Evolutionary conservation across 2,797 vertebrate species (phyloP).

Genomic region (Spizella passerina): DNA sequence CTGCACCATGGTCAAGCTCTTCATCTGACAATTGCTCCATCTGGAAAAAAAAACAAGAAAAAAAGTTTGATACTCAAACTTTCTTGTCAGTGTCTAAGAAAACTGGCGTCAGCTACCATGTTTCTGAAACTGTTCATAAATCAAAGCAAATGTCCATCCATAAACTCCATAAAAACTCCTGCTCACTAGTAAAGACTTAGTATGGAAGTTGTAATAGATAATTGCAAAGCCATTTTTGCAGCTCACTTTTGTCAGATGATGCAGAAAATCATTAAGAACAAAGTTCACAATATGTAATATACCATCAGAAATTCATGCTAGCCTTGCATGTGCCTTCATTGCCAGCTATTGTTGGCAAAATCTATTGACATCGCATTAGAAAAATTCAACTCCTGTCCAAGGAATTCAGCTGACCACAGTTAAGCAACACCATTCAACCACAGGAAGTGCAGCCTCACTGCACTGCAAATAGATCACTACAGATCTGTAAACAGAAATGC

Average conservation of each 20-base stretch:
- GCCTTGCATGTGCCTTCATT: background rate
- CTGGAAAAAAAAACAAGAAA: slow-evolving; percentile 59
- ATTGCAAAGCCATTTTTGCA: background rate
- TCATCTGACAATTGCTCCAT: slow-evolving; percentile 98
- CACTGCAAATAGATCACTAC: slow-evolving; percentile 38
- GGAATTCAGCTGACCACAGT: slow-evolving; percentile 52
- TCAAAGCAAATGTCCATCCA: background rate
- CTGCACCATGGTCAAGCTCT: slow-evolving; percentile 93
- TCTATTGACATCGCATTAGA: background rate
- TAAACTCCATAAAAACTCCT: background rate
- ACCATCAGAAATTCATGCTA: background rate
- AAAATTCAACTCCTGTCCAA: slow-evolving; percentile 19
- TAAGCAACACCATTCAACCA: slow-evolving; percentile 19
- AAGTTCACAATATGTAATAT: background rate
- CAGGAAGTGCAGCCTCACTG: slow-evolving; percentile 13
- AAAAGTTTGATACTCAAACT: background rate
- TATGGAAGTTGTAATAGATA: background rate
- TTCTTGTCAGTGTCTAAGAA: background rate
- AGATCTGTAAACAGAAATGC: slow-evolving; percentile 44
- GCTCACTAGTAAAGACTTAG: background rate
- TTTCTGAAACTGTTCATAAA: background rate
- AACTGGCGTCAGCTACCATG: background rate
- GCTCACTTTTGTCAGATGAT: background rate
- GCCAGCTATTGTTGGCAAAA: slow-evolving; percentile 9
- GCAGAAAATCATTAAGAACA: background rate